Base-by-base conservation (phyloP, 2,113 vertebrate genomes). In the Polypterus senegalus region DNA sequence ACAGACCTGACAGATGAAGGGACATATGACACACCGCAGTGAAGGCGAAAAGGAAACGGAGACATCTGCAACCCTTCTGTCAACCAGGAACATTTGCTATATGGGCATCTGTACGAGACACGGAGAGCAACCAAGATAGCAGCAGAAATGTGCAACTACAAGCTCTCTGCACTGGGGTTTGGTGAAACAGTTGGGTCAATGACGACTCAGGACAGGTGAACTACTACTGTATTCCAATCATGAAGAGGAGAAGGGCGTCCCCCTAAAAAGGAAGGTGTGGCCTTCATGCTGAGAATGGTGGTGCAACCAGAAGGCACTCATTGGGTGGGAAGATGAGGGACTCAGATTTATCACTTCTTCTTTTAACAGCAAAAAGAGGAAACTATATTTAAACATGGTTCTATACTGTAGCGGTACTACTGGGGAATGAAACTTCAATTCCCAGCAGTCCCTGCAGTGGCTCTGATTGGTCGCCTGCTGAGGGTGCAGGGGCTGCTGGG, bases 91-190 rank as follows among this genome's bases (percentile, higher is more conserved):
- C 7, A 52, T 52, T 10, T 52, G 7, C 7, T 8, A 10, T 7
- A 52, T 52, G 7, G 51, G 7, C 10, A 52, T 10, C 51, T 52
- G 51, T 52, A 52, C 10, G 51, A 52, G 10, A 10, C 51, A 52
- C 3, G 51, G 10, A 52, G 10, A 10, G 51, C 10, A 10, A 3
- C 51, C 7, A 8, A 52, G 51, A 10, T 3, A 52, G 51, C 51
- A 52, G 51, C 51, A 52, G 51, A 52, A 52, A 52, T 52, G 51
- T 52, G 51, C 51, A 52, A 52, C 51, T 52, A 52, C 51, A 52
- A 52, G 7, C 7, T 52, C 51, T 8, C 51, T 10, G 3, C 10
- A 10, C 51, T 52, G 51, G 51, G 3, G 7, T 52, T 52, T 8
- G 7, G 51, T 52, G 51, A 52, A 10, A 52, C 51, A 52, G 3